These are phyloP conservation scores for Protonibea diacanthus DNA, from an alignment of 2,797 vertebrate species.

Conservation along the genomic window DNA sequence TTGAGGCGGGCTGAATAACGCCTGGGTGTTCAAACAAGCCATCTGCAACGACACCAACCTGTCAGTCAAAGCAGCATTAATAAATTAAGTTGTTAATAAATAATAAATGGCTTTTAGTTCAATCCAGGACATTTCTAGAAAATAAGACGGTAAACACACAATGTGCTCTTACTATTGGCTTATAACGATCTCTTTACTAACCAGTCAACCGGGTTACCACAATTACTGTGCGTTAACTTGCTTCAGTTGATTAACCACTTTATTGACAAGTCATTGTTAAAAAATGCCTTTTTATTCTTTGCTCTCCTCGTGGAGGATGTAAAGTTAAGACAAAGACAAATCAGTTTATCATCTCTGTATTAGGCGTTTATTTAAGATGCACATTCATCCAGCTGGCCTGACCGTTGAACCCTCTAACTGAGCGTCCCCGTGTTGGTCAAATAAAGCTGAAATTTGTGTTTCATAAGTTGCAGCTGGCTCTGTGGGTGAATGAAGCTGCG, in stretches of 20 bases:
- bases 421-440: constrained; percentile 16
- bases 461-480: constrained; percentile 38
- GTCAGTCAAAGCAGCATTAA: no score
- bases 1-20: no score
- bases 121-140: background rate
- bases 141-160: background rate
- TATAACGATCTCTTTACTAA: background rate
- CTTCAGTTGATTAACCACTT: background rate
- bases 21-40: no score
- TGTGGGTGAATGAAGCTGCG: constrained; percentile 34
- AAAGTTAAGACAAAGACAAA: constrained; percentile 1
- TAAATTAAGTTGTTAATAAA: background rate
- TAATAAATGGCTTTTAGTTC: background rate
- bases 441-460: constrained; percentile 38
- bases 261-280: background rate
- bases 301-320: background rate
- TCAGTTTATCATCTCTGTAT: background rate
- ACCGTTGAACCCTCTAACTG: constrained; percentile 10
- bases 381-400: constrained; percentile 2
- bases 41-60: no score
- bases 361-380: constrained; percentile 28
- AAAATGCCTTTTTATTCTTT: background rate
- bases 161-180: no score
- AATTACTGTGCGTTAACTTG: background rate
- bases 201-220: background rate